Evolutionary conservation across 2,113 vertebrate species (phyloP), one percentile per base, ranked within the genome.

Genomic region (Odobenus rosmarus): DNA sequence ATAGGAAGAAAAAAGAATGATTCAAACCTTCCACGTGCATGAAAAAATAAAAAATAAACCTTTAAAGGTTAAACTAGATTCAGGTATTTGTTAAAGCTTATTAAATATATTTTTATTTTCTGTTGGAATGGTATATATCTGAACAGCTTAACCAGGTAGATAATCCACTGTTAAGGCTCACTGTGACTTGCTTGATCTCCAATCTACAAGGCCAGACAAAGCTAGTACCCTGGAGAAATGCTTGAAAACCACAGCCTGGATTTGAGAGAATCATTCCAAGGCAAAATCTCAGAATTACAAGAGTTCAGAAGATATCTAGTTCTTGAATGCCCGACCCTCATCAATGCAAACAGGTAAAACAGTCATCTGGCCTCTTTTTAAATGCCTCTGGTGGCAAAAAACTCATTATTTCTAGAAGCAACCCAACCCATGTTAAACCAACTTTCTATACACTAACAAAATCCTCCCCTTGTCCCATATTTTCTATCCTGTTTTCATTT

Each of bases 81-180:
- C n/a, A 53, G 36, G 23, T 79, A 86, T 77, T 36, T 51, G 33
- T 61, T 83, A 72, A 84, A 46, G 57, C 49, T 42, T 86, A 39
- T 57, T 74, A 93, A 88, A 61, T 23, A 31, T 57, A 88, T 71
- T 76, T 85, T 88, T 71, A 89, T 67, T 96, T 87, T 90, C 84
- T 59, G 87, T 4, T 85, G 46, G 24, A 51, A 84, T n/a, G 59
- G 59, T 69, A 64, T 14, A 89, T 1, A 72, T 2, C 69, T 69
- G 18, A 61, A 71, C 62, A 91, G 11, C 24, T 55, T 8, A 95
- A 55, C 21, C 31, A 33, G 24, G 42, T 2, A 13, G 39, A 19
- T 26, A 76, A 82, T 12, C 46, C 28, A 76, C n/a, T 21, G 36
- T 42, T 39, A 77, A 84, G 18, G 80, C 28, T 36, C 36, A 62